Base-by-base conservation (phyloP, 2,113 vertebrate species). In the Melospiza melodia region DNA sequence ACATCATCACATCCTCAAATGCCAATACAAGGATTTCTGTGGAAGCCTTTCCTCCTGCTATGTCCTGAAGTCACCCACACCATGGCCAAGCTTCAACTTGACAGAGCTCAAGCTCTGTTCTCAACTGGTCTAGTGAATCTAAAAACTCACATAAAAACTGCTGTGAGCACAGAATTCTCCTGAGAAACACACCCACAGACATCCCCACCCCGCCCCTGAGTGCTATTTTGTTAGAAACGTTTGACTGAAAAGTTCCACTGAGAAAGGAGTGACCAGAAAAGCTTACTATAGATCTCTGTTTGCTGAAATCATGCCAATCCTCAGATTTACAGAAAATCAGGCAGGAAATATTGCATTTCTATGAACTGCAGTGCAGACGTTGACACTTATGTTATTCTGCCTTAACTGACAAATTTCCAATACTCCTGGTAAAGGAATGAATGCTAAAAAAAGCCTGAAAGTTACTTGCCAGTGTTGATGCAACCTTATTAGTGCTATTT, bases 151-250 rank as follows among this genome's bases (percentile, higher is more conserved):
- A 59, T n/a, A 71, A 59, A 93, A 86, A 48, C 11, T 33, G 22
- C 44, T 77, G 63, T 4, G 10, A 76, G 67, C 87, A 61, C 5
- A 1, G 48, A 84, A 24, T 44, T 91, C 78, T 88, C 24, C 44
- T 54, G 35, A 78, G 83, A 90, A 93, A 95, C 72, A 88, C 80
- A 87, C 71, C 84, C 87, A 91, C 58, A 83, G 31, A 71, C 68
- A 49, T 57, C 88, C 48, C 68, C 86, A 72, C 73, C 90, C 90
- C 55, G 33, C 8, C 48, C 72, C 65, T 23, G 6, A 35, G 28
- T 23, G 48, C 48, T 52, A 12, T 43, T 91, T 80, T 79, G 75
- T 48, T 63, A 71, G 20, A 66, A 84, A 30, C 16, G 12, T 25
- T 75, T 67, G 68, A 86, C 79, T 59, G 51, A 63, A 33, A 95